phyloP scores from a whole-genome alignment of 2,113 vertebrate genomes.

The Acrocephalus arundinaceus region DNA sequence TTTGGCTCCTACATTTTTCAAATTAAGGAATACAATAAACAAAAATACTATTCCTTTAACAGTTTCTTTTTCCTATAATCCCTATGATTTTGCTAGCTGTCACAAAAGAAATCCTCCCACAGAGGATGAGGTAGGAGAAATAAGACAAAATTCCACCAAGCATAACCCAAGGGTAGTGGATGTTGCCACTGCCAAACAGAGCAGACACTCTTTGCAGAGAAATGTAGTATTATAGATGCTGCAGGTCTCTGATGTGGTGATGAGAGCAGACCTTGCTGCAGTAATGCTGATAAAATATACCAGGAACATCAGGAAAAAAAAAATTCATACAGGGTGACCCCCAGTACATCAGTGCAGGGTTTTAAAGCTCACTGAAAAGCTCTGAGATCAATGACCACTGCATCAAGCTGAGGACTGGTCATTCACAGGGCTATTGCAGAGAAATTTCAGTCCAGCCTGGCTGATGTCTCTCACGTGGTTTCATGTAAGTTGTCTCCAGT shows the following conservation, averaged over 20 bases:
- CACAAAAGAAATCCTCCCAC: neutral
- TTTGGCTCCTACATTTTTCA: neutral
- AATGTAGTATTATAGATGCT: neutral
- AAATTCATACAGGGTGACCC: neutral
- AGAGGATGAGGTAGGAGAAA: neutral
- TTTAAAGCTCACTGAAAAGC: neutral
- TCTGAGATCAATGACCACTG: neutral
- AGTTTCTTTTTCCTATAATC: neutral
- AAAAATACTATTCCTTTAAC: neutral
- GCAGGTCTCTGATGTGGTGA: neutral
- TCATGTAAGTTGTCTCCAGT: neutral
- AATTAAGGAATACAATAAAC: neutral
- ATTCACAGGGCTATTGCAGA: neutral
- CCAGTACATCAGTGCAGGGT: neutral
- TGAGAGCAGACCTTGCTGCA: neutral
- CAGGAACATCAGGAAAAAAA: neutral
- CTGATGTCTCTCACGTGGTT: neutral
- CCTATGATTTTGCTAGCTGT: neutral
- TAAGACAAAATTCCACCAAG: neutral
- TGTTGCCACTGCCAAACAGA: neutral
- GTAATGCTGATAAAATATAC: neutral
- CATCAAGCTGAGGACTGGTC: neutral
- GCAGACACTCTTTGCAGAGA: neutral
- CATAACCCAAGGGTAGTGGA: neutral
- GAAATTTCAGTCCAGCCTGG: neutral